A percentile compares a stretch with the other conserved stretches of the same genome.
These are phyloP conservation scores for Sebastes oblongus DNA, from an alignment of 2,797 vertebrate genomes.

Conservation along the genomic window DNA sequence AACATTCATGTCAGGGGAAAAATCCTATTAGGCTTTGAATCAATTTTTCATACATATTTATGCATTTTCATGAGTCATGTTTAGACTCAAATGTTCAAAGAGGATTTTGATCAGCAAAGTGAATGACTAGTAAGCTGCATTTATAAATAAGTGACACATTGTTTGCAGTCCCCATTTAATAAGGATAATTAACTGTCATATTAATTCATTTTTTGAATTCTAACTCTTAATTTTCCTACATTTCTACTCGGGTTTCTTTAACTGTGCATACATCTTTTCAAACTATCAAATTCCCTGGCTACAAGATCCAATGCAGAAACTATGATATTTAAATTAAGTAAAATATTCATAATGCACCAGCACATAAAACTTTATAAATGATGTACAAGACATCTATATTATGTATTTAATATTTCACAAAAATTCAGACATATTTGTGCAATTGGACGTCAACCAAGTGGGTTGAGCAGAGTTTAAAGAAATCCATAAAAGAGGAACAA, in stretches of 20 bases:
- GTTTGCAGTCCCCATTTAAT: background rate
- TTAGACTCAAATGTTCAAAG: background rate
- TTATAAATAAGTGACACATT: background rate
- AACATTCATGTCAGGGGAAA: background rate
- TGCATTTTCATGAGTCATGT: background rate
- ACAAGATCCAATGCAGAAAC: background rate
- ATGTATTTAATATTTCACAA: background rate
- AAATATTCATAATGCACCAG: background rate
- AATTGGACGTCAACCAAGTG: background rate
- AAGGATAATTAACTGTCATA: fast-evolving
- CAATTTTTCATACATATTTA: background rate
- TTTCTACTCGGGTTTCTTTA: background rate
- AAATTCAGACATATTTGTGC: background rate
- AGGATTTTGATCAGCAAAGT: background rate
- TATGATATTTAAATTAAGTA: background rate
- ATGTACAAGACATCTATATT: background rate
- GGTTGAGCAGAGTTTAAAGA: background rate
- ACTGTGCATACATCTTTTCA: background rate
- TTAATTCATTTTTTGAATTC: background rate
- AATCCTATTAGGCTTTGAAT: background rate
- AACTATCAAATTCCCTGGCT: background rate
- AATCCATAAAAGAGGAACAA: background rate
- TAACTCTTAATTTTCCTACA: background rate
- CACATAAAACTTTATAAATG: background rate
- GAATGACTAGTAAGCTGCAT: background rate